Conservation (phyloP, 2,888 invertebrate genomes). For the Tortricodes alternella region DNA sequence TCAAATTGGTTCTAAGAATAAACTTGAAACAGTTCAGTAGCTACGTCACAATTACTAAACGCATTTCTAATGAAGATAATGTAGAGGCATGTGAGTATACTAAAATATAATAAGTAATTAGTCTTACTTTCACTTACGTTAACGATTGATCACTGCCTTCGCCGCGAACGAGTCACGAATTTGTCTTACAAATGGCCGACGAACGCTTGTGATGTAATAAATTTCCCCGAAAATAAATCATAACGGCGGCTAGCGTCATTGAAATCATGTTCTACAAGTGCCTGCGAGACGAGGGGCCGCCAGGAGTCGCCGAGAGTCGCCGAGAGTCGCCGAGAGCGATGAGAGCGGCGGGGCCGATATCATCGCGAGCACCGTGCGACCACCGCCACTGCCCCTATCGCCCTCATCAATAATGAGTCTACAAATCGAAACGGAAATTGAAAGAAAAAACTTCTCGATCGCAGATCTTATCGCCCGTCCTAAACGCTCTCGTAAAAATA, state of each 20-base stretch:
- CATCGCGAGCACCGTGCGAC: conserved; percentile 74
- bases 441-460: conserved; percentile 81
- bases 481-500: conserved; percentile 83
- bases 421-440: conserved; percentile 83
- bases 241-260: conserved; percentile 62
- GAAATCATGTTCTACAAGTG: conserved; percentile 69
- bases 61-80: neutral
- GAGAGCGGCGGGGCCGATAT: no score
- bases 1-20: conserved; percentile 5
- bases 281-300: conserved; percentile 51
- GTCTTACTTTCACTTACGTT: conserved; percentile 24
- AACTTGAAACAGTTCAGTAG: neutral
- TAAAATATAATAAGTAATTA: conserved; percentile 11
- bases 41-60: neutral
- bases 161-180: conserved; percentile 47
- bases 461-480: conserved; percentile 77
- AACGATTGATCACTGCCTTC: conserved; percentile 26
- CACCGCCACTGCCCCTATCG: conserved; percentile 72
- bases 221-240: conserved; percentile 67
- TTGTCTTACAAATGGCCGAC: conserved; percentile 48
- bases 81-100: neutral
- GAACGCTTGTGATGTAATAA: conserved; percentile 46
- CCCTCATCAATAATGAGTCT: conserved; percentile 81
- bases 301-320: conserved; percentile 62
- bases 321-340: conserved; percentile 66